A percentile compares a stretch with the other conserved stretches of the same genome.
These are phyloP conservation scores for Thecocarcelia acutangulata DNA, from an alignment of 2,888 invertebrate species.

Conservation along the genomic window DNA sequence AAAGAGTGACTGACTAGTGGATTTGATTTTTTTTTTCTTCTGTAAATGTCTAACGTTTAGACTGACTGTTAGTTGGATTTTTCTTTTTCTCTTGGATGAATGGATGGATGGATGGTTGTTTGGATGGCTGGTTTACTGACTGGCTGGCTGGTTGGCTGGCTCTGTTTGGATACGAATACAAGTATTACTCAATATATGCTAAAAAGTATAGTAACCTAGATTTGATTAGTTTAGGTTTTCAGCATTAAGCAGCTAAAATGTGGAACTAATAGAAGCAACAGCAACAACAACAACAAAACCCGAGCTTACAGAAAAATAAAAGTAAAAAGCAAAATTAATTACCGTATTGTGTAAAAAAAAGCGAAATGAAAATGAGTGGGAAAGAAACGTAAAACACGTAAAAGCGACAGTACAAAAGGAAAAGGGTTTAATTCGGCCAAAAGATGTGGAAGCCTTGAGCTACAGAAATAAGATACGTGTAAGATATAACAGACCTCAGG, in stretches of 20 bases:
- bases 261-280: slow-evolving; percentile 53
- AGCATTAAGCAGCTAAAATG: slow-evolving; percentile 51
- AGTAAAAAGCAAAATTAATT: slow-evolving; percentile 37
- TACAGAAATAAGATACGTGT: no score
- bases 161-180: slow-evolving; percentile 16
- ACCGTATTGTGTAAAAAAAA: slow-evolving; percentile 34
- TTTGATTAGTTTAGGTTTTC: slow-evolving; percentile 66
- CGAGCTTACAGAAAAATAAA: slow-evolving; percentile 28
- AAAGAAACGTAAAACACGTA: not conserved
- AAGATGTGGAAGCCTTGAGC: not conserved
- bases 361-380: slow-evolving; percentile 28
- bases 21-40: slow-evolving; percentile 5
- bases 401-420: not conserved
- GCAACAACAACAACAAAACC: slow-evolving; percentile 9
- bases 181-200: slow-evolving; percentile 67
- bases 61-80: not conserved
- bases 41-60: slow-evolving; percentile 21
- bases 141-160: slow-evolving; percentile 15
- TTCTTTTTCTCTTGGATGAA: slow-evolving; percentile 23
- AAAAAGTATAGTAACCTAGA: slow-evolving; percentile 66
- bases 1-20: slow-evolving; percentile 14
- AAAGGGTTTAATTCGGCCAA: not conserved
- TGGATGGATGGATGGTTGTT: slow-evolving; percentile 29
- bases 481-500: no score
- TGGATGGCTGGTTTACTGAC: not conserved